phyloP scores from a whole-genome alignment of 2,797 vertebrate genomes.

The Anguilla obscura region DNA sequence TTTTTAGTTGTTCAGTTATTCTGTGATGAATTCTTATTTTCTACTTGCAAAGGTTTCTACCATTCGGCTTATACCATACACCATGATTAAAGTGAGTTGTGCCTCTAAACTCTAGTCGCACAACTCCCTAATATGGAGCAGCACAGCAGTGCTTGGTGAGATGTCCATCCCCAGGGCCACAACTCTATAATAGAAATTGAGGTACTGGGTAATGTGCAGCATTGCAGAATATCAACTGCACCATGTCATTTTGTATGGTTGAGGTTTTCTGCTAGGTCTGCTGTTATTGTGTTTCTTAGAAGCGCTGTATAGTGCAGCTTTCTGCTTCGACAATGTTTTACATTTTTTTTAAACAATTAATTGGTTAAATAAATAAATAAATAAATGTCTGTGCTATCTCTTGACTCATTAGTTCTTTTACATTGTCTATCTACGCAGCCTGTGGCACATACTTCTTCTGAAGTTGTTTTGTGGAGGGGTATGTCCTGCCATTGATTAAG shows the following conservation, averaged over 20 bases:
- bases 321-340: background rate
- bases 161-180: background rate
- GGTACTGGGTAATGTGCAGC: background rate
- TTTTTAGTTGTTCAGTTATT: background rate
- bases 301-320: background rate
- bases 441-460: background rate
- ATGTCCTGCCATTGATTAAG: background rate
- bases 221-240: background rate
- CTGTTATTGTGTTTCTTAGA: background rate
- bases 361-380: background rate
- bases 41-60: background rate
- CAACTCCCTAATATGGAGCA: background rate
- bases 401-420: background rate
- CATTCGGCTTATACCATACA: background rate
- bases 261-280: background rate
- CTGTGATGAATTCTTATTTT: background rate
- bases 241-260: background rate
- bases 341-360: background rate
- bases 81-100: background rate
- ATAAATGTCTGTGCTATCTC: background rate
- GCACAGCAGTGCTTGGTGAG: background rate
- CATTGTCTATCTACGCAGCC: background rate
- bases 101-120: background rate
- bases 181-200: background rate
- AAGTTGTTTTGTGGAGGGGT: background rate